phyloP scores from a whole-genome alignment of 2,888 invertebrate genomes.

The Gastracanthus pulcherrimus region DNA sequence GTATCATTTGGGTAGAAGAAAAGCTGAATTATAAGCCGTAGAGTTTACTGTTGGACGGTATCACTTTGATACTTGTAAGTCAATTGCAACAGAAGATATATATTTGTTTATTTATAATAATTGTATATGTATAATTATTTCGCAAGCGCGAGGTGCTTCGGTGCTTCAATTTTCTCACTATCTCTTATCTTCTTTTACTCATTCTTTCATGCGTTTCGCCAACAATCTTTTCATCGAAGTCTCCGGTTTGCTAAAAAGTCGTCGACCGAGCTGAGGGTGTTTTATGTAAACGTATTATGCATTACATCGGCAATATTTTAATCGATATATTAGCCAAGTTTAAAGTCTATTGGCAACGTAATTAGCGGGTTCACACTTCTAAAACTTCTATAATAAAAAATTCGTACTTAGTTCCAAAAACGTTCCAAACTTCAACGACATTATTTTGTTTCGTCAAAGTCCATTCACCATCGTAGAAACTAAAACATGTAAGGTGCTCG shows the following conservation, averaged over 20 bases:
- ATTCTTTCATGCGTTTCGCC: not conserved
- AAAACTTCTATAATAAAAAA: slow-evolving; percentile 61
- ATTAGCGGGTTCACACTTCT: no score
- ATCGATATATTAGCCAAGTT: slow-evolving; percentile 20
- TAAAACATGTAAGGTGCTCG: slow-evolving; percentile 49
- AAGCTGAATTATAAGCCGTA: slow-evolving; percentile 64
- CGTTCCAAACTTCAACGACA: slow-evolving; percentile 35
- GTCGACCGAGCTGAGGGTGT: slow-evolving; percentile 38
- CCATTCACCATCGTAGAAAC: slow-evolving; percentile 65
- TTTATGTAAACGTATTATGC: no score
- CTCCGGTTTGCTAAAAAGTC: not conserved
- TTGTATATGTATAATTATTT: slow-evolving; percentile 54
- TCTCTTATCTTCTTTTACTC: not conserved
- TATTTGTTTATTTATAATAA: slow-evolving; percentile 62
- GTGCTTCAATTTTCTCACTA: not conserved
- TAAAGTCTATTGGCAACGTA: no score
- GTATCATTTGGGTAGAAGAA: not conserved
- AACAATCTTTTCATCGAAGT: not conserved
- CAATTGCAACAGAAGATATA: slow-evolving; percentile 71
- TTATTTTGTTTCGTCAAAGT: slow-evolving; percentile 57
- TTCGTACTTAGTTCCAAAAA: slow-evolving; percentile 56
- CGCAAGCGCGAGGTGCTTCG: slow-evolving; percentile 30
- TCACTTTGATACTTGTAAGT: slow-evolving; percentile 75
- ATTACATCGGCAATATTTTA: slow-evolving; percentile 53
- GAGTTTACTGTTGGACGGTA: slow-evolving; percentile 76